phyloP scores from a whole-genome alignment of 2,888 invertebrate species.

The Epirrita christyi region DNA sequence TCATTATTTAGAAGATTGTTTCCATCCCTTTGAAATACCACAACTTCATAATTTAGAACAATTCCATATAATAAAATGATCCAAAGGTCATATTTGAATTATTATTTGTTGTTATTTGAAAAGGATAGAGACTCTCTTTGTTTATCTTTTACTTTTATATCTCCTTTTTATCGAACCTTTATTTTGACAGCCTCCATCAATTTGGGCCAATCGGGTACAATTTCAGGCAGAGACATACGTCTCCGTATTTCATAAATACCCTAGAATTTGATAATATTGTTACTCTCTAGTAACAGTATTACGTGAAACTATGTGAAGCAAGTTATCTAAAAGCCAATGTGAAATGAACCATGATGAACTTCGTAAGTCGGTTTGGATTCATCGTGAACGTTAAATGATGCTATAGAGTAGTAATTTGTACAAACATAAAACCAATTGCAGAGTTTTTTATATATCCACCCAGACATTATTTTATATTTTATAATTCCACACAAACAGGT shows the following conservation, averaged over 20 bases:
- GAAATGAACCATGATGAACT: constrained; percentile 32
- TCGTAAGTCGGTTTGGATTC: constrained; percentile 22
- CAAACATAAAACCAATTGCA: constrained; percentile 57
- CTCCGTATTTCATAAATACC: constrained; percentile 88
- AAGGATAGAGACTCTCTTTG: constrained; percentile 53
- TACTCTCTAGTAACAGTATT: constrained; percentile 52
- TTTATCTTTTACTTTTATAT: constrained; percentile 63
- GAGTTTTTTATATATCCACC: constrained; percentile 60
- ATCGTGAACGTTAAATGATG: constrained; percentile 35
- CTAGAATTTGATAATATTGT: constrained; percentile 83
- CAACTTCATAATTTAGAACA: too few species aligned
- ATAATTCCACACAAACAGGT: constrained; percentile 10
- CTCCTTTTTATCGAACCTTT: constrained; percentile 87
- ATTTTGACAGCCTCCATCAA: constrained; percentile 87
- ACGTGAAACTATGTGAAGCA: constrained; percentile 40
- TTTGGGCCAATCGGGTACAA: constrained; percentile 92
- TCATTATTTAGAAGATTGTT: constrained; percentile 70
- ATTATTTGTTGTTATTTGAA: constrained; percentile 47
- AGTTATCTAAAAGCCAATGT: constrained; percentile 48
- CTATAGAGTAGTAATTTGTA: constrained; percentile 33
- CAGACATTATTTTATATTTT: constrained; percentile 53
- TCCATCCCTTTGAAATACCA: constrained; percentile 59
- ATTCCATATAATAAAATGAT: not conserved
- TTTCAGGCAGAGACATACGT: constrained; percentile 88
- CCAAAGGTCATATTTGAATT: too few species aligned